Evolutionary conservation across 2,888 invertebrate genomes (phyloP), one percentile per base, ranked within the genome.

Genomic region (Ypsolopha scabrella): DNA sequence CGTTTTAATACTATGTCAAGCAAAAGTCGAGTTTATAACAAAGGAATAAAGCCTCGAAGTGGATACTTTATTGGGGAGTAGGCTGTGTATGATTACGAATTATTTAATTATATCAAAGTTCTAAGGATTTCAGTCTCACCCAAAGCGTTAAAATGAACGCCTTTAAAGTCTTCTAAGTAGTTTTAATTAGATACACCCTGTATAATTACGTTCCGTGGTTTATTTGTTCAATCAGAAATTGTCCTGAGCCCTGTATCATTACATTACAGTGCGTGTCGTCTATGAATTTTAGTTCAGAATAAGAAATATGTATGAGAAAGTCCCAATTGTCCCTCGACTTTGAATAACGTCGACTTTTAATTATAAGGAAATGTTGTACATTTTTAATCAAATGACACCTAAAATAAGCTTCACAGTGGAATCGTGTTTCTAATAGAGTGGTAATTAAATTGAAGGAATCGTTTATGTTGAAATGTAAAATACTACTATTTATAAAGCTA

Each of bases 321-420:
- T 63, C 60, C 61, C 68, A 76, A 77, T 75, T 70, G 67, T 70
- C 69, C 57, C 53, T 61, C 57, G 59, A 60, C 55, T 64, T 60
- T 59, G 63, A 62, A 69, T 65, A 67, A 64, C 67, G 65, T 72
- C 65, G 68, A 71, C 67, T 63, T 24, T 24, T 75, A 77, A 82
- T 78, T 75, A 74, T 66, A 57, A 59, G 59, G 61, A 56, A 35
- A 13, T 52, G 61, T 66, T 68, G 69, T 81, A 69, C 75, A 85
- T 81, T 72, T 74, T 74, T 82, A 67, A 85, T 80, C 68, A 72
- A 78, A 77, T 80, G 75, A 80, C 86, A 79, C 85, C 80, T 86
- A 75, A 78, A 78, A 82, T 83, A 78, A 75, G 81, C 83, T 82
- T 83, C 69, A 64, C 60, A 55, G 52, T 57, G 57, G 65, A 67